phyloP scores from a whole-genome alignment of 1,140 invertebrate species.

The Neuroterus valhalla region DNA sequence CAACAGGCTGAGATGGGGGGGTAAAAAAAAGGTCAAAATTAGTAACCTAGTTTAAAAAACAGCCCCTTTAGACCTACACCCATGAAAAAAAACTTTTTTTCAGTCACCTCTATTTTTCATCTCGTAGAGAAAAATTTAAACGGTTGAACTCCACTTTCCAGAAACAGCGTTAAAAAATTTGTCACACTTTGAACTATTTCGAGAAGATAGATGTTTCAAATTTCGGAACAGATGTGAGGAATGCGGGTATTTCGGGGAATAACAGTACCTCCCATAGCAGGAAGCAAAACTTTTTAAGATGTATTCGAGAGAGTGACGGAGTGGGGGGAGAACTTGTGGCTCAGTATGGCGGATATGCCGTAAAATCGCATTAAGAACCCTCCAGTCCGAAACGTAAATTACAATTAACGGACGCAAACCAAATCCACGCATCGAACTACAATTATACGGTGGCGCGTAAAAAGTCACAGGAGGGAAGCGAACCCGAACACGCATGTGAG shows the following conservation, averaged over 20 bases:
- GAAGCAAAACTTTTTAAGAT: conserved; percentile 23
- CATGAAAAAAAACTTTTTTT: too few relatives aligned
- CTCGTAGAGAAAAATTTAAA: too few relatives aligned
- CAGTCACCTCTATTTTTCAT: too few relatives aligned
- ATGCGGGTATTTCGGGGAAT: conserved; percentile 3
- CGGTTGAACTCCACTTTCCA: neutral
- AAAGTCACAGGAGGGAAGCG: neutral
- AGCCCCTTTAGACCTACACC: too few relatives aligned
- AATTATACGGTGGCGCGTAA: neutral
- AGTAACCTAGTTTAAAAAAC: too few relatives aligned
- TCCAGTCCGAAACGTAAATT: neutral
- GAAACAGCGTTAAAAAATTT: neutral
- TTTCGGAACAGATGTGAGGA: conserved; percentile 2
- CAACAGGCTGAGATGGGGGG: too few relatives aligned
- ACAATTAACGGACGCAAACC: conserved; percentile 1
- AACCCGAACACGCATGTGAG: conserved; percentile 26
- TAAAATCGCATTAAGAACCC: conserved; percentile 27
- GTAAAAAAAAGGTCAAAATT: too few relatives aligned
- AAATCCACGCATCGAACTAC: neutral
- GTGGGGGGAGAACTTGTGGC: neutral
- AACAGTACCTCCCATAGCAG: neutral
- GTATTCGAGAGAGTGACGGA: neutral
- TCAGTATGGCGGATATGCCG: conserved; percentile 4
- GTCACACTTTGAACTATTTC: neutral
- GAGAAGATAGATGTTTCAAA: neutral